Percentiles rank a stretch among this genome's conserved stretches.
phyloP scores from a whole-genome alignment of 2,113 vertebrate genomes.

The Apus apus region DNA sequence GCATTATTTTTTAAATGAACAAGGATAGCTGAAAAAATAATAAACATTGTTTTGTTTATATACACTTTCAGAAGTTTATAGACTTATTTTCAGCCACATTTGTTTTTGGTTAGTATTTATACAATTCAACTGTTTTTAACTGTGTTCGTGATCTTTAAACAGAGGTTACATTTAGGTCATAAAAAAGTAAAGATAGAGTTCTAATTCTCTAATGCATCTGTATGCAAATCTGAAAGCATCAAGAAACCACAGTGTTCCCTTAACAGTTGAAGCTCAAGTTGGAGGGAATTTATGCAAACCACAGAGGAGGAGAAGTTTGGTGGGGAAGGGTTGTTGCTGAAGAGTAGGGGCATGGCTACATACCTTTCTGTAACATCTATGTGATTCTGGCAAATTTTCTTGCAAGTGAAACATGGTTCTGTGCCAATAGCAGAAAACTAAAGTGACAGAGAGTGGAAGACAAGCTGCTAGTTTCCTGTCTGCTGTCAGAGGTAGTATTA shows the following conservation, averaged over 20 bases:
- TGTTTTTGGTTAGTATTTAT: not conserved
- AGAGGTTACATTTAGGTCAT: not conserved
- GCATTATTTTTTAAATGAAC: not conserved
- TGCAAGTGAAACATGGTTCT: not conserved
- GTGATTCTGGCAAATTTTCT: not conserved
- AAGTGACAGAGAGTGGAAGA: not conserved
- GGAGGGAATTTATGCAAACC: not conserved
- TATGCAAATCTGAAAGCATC: not conserved
- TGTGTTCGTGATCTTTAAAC: not conserved
- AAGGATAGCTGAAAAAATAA: not conserved
- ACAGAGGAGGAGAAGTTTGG: not conserved
- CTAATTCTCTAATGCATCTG: not conserved
- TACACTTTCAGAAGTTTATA: not conserved
- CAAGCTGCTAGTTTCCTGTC: not conserved
- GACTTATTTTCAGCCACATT: accelerated
- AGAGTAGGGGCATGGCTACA: not conserved
- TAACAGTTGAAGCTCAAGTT: not conserved
- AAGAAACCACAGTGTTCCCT: not conserved
- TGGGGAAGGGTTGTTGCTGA: not conserved
- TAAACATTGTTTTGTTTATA: not conserved
- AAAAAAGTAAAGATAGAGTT: not conserved
- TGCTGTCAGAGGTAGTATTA: too few relatives aligned
- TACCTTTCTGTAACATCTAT: not conserved
- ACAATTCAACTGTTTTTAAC: not conserved
- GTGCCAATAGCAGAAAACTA: not conserved